Conservation (phyloP, 2,888 invertebrate species). For the Polylopha cassiicola region DNA sequence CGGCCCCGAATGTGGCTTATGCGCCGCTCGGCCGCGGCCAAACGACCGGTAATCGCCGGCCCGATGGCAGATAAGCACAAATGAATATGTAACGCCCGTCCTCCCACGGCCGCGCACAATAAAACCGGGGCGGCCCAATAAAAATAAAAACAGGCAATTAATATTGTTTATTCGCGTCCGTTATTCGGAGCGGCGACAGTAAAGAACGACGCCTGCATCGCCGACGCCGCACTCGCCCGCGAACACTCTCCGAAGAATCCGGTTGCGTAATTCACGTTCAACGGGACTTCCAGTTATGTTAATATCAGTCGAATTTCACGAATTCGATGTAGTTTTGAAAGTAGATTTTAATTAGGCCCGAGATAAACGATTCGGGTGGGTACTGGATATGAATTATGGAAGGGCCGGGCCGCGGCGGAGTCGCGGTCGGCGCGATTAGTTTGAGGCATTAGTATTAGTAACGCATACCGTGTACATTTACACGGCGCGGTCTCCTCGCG, state of each 20-base stretch:
- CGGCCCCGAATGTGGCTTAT: constrained; percentile 20
- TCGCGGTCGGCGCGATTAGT: no score
- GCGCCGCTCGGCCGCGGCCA: constrained; percentile 32
- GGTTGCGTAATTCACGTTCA: constrained; percentile 72
- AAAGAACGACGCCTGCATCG: constrained; percentile 55
- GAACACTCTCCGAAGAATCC: constrained; percentile 43
- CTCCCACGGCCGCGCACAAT: constrained; percentile 64
- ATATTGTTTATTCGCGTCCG: constrained; percentile 72
- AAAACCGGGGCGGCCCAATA: constrained; percentile 62
- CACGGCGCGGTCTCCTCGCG: constrained; percentile 41
- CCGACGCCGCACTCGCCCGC: constrained; percentile 28
- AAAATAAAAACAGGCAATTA: constrained; percentile 69
- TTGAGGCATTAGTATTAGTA: background rate
- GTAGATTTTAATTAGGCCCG: constrained; percentile 56
- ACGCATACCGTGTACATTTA: constrained; percentile 44
- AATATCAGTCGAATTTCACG: constrained; percentile 72
- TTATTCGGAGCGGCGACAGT: constrained; percentile 63
- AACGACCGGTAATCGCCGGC: constrained; percentile 60
- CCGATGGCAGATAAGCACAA: constrained; percentile 70
- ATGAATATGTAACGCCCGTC: constrained; percentile 70
- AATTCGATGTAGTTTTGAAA: constrained; percentile 59
- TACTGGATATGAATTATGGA: constrained; percentile 31
- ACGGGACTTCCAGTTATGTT: constrained; percentile 75
- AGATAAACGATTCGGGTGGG: constrained; percentile 39
- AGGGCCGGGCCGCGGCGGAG: no score